phyloP scores from a whole-genome alignment of 2,113 vertebrate genomes.

The Tiliqua scincoides region DNA sequence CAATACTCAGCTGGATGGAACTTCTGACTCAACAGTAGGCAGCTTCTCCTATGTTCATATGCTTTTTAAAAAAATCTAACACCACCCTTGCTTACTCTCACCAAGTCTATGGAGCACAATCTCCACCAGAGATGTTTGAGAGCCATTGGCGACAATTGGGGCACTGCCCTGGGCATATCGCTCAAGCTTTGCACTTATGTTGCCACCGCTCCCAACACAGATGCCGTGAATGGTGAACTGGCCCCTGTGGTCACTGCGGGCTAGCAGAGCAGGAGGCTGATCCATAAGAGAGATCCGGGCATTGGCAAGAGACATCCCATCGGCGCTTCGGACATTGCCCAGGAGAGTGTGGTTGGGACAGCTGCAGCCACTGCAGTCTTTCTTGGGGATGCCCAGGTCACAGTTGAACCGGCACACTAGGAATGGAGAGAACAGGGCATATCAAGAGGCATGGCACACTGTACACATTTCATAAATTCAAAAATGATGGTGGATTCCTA shows the following conservation, averaged over 20 bases:
- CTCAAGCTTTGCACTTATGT: slow-evolving; percentile 77
- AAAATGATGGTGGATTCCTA: too few species aligned
- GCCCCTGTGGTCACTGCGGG: slow-evolving; percentile 77
- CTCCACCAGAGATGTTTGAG: slow-evolving; percentile 71
- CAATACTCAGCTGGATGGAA: too few species aligned
- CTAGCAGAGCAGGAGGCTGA: slow-evolving; percentile 63
- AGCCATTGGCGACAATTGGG: slow-evolving; percentile 73
- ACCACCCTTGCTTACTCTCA: slow-evolving; percentile 48
- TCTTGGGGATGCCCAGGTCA: slow-evolving; percentile 64
- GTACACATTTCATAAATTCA: too few species aligned
- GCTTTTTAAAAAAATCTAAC: rapidly evolving
- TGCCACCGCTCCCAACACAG: slow-evolving; percentile 71
- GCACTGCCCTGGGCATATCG: slow-evolving; percentile 76
- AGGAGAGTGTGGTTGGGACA: slow-evolving; percentile 79
- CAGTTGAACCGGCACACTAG: slow-evolving; percentile 74
- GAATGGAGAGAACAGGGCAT: neutral
- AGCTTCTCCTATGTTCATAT: neutral
- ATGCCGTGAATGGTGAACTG: slow-evolving; percentile 76
- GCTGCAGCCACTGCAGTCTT: slow-evolving; percentile 80
- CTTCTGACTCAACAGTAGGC: too few species aligned
- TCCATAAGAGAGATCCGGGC: slow-evolving; percentile 77
- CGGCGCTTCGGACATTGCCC: slow-evolving; percentile 76
- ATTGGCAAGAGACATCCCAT: slow-evolving; percentile 74
- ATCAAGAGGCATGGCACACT: neutral
- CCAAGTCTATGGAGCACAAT: slow-evolving; percentile 82